Evolutionary conservation across 2,797 vertebrate species (phyloP).

Genomic region (Channa striata): DNA sequence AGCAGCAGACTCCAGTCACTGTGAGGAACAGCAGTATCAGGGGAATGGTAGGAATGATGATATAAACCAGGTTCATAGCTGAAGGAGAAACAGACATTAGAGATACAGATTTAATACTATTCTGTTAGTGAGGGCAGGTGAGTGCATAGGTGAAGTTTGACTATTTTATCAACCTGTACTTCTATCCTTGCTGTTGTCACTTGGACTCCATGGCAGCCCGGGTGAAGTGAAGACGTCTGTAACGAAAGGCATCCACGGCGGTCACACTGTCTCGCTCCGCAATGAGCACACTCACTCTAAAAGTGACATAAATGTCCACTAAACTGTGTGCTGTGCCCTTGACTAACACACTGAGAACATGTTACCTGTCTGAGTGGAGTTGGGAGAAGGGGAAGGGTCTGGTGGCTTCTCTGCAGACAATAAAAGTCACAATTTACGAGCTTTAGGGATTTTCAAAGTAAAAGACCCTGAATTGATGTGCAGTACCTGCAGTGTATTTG

Average conservation of each 20-base stretch:
- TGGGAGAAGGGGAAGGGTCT: conserved; percentile 62
- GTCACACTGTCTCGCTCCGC: background rate
- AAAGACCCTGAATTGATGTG: background rate
- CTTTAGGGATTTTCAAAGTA: background rate
- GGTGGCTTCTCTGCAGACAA: conserved; percentile 70
- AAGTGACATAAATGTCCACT: background rate
- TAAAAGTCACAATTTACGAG: conserved; percentile 3
- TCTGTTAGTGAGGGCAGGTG: background rate
- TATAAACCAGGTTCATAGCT: conserved; percentile 85
- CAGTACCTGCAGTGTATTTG: conserved; percentile 92
- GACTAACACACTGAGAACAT: background rate
- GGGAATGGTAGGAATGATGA: conserved; percentile 89
- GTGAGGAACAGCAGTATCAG: conserved; percentile 88
- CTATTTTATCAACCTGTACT: conserved; percentile 59
- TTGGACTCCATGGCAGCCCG: conserved; percentile 72
- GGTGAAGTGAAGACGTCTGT: conserved; percentile 73
- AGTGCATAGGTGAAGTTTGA: fast-evolving
- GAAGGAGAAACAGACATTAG: conserved; percentile 21
- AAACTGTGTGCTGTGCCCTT: background rate
- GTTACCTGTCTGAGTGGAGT: conserved; percentile 78
- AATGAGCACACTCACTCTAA: background rate
- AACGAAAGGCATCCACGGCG: conserved; percentile 26
- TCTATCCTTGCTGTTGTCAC: conserved; percentile 63
- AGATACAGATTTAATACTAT: conserved; percentile 11
- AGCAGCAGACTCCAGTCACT: conserved; percentile 85